Conservation (phyloP, 2,888 invertebrate species). For the Lumbricus terrestris region DNA sequence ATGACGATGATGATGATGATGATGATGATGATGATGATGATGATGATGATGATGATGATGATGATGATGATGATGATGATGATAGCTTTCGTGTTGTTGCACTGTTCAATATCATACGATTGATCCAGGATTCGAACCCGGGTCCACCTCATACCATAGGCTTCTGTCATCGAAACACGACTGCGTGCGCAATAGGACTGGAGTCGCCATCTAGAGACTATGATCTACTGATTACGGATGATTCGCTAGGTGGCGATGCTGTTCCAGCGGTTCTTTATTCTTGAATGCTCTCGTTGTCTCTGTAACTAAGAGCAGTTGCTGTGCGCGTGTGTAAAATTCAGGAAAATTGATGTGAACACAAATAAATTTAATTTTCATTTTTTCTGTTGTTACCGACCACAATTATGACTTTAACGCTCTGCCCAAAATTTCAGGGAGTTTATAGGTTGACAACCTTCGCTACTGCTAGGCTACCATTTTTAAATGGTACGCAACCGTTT, state of each 20-base stretch:
- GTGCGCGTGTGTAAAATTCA: no score
- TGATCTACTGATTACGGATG: not conserved
- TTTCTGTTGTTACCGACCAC: no score
- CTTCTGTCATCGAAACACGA: not conserved
- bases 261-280: not conserved
- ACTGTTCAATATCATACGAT: no score
- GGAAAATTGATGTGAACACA: no score
- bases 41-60: not conserved
- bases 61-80: not conserved
- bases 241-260: not conserved
- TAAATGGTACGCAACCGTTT: not conserved
- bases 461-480: not conserved
- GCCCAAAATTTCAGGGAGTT: no score
- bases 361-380: no score
- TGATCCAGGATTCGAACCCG: no score
- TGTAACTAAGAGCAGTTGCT: not conserved
- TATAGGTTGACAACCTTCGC: no score
- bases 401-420: no score
- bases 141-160: no score
- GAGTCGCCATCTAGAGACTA: not conserved
- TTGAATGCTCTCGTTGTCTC: not conserved
- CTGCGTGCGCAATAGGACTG: not conserved
- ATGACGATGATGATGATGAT: slow-evolving; percentile 16
- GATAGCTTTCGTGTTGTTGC: no score
- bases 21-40: slow-evolving; percentile 12